Base-by-base conservation (phyloP, 2,888 invertebrate genomes). In the Scrobipalpa costella region DNA sequence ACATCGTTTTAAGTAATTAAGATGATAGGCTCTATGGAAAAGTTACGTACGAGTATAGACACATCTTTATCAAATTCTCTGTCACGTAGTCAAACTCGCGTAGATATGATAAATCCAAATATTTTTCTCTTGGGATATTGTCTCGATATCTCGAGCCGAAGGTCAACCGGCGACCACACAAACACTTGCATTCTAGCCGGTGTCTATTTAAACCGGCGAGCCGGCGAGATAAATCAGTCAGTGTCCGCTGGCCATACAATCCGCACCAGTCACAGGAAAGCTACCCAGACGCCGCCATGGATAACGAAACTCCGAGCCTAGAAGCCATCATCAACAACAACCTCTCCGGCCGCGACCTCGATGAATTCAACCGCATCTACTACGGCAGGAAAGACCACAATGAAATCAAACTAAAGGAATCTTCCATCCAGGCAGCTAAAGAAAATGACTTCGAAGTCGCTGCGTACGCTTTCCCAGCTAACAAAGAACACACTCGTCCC, bases 381-480 rank as follows among this genome's bases (percentile, higher is more conserved):
- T 91, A 84, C 64, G 90, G 90, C 63, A 81, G 88, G 63, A 86
- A 80, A 66, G 75, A 88, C 58, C 81, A 88, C 66, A 78, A 79
- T 34, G 90, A 88, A 77, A 73, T 90, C 5, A 77, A 82, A 58
- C 66, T 90, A 0, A 90, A 90, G 67, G 90, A 90, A 0, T 80
- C 90, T 17, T 93, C 94, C 0, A 69, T 85, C 36, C 80, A 89
- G 8, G 85, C 94, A 44, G 94, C 95, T 0, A 82, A 89, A 38
- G 85, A 93, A 19, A 87, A 93, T 65, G 87, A 94, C 69, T 95
- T 91, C 63, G 91, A 91, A 67, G 80, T 91, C 49, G 87, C 90
- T 6, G 86, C 88, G 0, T 91, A 90, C 66, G 84, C 84, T 0
- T 91, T 91, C 73, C 91, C 90, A 0, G 90, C 90, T 1, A 89